Conservation (phyloP, 2,888 invertebrate species). For the Allacma fusca region DNA sequence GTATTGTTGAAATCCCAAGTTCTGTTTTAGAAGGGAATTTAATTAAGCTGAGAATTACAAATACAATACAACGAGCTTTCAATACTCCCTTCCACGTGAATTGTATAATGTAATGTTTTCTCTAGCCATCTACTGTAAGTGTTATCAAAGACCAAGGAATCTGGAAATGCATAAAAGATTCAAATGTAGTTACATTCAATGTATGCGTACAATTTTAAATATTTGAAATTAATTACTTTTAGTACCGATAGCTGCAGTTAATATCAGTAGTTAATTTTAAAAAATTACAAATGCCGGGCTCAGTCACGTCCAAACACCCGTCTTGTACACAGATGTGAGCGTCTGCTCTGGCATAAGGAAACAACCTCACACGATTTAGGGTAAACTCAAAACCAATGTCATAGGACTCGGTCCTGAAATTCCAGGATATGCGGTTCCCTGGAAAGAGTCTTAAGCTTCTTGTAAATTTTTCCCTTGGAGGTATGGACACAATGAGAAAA, state of each 20-base stretch:
- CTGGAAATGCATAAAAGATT: no score
- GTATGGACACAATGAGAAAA: not conserved
- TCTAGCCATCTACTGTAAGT: conserved; percentile 8
- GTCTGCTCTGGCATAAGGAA: conserved; percentile 21
- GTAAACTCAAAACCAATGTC: conserved; percentile 28
- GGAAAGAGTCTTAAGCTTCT: not conserved
- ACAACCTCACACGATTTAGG: not conserved
- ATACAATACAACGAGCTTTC: no score
- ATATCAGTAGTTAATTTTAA: no score
- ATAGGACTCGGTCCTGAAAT: conserved; percentile 21
- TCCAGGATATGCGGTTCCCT: conserved; percentile 24
- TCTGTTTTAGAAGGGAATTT: no score
- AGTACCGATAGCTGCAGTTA: no score
- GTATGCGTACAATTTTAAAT: no score
- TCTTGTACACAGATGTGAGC: conserved; percentile 4
- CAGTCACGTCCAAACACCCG: not conserved
- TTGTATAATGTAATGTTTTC: conserved; percentile 19
- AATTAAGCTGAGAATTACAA: no score
- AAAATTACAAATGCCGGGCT: conserved; percentile 16
- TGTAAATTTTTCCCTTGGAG: conserved; percentile 14
- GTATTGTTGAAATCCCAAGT: no score
- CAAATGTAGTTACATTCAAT: no score
- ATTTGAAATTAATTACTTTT: no score
- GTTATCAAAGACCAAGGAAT: conserved; percentile 36
- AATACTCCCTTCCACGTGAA: conserved; percentile 9